Evolutionary conservation across 2,888 invertebrate genomes (phyloP).

Genomic region (Andrena bucephala): DNA sequence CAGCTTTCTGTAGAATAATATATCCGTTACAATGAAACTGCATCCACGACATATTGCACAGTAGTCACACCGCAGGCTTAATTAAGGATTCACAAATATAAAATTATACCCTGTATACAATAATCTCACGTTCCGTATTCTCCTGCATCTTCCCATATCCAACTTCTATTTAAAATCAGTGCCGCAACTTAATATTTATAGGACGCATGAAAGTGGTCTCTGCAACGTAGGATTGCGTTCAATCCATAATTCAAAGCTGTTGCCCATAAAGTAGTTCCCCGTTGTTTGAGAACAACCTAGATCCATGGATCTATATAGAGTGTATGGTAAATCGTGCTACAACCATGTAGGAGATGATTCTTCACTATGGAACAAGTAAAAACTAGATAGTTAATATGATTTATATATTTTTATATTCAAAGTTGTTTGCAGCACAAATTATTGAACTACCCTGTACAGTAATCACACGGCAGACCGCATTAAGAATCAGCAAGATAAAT

Average conservation of each 20-base stretch:
- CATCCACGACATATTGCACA: no score
- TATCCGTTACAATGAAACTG: no score
- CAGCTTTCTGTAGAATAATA: no score
- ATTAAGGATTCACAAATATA: background rate
- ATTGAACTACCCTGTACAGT: no score
- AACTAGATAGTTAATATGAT: no score
- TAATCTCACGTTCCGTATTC: background rate
- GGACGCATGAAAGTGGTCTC: background rate
- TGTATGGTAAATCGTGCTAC: no score
- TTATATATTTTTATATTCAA: no score
- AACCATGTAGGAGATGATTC: no score
- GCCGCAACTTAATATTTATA: background rate
- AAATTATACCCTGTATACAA: background rate
- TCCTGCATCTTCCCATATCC: no score
- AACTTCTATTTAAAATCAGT: background rate
- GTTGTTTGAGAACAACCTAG: background rate
- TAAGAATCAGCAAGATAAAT: slow-evolving; percentile 19
- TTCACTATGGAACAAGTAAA: no score
- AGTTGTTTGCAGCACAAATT: no score
- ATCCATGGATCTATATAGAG: background rate
- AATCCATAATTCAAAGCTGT: slow-evolving; percentile 7
- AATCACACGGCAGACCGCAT: background rate
- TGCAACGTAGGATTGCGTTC: background rate
- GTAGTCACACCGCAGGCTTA: background rate
- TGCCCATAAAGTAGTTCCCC: background rate